Conservation (phyloP, 1,140 invertebrate genomes). For the Drosophila guanche region DNA sequence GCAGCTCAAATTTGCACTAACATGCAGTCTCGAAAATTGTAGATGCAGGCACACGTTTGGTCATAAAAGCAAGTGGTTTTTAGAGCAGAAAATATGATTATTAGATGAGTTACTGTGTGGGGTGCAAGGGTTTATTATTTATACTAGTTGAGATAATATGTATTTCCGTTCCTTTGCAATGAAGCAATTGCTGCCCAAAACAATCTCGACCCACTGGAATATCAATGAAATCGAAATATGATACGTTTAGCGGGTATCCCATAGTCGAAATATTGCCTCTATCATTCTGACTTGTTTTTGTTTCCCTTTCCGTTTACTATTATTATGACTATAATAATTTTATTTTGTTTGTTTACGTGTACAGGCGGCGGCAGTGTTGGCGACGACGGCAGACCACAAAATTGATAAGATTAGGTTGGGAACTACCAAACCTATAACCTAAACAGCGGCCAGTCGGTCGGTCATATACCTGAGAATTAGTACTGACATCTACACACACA, state of each 20-base stretch:
- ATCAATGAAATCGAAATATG: too few relatives aligned
- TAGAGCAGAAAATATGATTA: slow-evolving; percentile 8
- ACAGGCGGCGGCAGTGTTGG: slow-evolving; percentile 15
- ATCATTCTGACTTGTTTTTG: slow-evolving; percentile 25
- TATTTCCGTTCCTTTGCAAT: too few relatives aligned
- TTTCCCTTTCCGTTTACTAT: slow-evolving; percentile 46
- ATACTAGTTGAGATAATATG: too few relatives aligned
- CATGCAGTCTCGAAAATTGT: not conserved
- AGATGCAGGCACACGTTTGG: slow-evolving; percentile 26
- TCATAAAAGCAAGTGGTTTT: slow-evolving; percentile 35
- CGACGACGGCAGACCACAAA: slow-evolving; percentile 42
- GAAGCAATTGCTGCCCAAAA: too few relatives aligned
- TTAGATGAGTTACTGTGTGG: slow-evolving; percentile 5
- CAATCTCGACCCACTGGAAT: too few relatives aligned
- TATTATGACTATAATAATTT: slow-evolving; percentile 49
- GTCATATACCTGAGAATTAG: slow-evolving; percentile 57
- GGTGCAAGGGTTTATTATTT: too few relatives aligned
- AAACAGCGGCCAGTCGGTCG: slow-evolving; percentile 31
- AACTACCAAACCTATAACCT: slow-evolving; percentile 34
- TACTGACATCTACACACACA: slow-evolving; percentile 35
- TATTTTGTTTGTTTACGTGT: slow-evolving; percentile 71
- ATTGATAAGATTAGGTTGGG: slow-evolving; percentile 64
- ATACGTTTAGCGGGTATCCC: too few relatives aligned
- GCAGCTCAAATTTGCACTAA: slow-evolving; percentile 10
- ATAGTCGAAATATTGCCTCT: too few relatives aligned